Evolutionary conservation across 1,140 invertebrate genomes (phyloP).

Genomic region (Ptiloglossa arizonensis): DNA sequence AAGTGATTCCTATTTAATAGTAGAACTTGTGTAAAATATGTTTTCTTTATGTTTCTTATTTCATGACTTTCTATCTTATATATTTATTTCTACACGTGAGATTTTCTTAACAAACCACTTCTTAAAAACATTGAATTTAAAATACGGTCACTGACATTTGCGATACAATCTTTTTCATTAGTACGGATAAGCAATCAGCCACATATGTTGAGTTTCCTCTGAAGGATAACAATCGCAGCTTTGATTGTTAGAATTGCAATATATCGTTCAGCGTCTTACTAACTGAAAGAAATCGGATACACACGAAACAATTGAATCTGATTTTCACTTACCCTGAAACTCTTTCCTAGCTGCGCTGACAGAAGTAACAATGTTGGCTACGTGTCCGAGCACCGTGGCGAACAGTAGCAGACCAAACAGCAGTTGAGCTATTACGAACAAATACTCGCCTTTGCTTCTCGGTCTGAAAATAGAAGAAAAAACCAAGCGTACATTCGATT

Average conservation of each 20-base stretch:
- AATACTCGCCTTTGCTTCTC: slow-evolving; percentile 93
- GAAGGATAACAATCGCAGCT: background rate
- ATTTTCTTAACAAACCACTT: background rate
- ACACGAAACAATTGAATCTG: slow-evolving; percentile 20
- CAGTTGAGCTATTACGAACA: slow-evolving; percentile 94
- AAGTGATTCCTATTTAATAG: no score
- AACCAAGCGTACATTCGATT: no score
- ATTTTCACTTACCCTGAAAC: slow-evolving; percentile 92
- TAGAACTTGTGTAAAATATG: no score
- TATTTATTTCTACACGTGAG: no score
- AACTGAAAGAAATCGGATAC: background rate
- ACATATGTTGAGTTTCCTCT: background rate
- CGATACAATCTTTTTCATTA: background rate
- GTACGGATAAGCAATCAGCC: background rate
- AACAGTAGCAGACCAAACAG: slow-evolving; percentile 95
- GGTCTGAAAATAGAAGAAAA: slow-evolving; percentile 82
- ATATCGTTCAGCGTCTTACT: background rate
- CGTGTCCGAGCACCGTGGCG: slow-evolving; percentile 95
- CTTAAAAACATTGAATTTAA: background rate
- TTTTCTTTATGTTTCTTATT: no score
- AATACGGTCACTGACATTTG: background rate
- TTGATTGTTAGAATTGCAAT: no score
- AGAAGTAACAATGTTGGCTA: slow-evolving; percentile 97
- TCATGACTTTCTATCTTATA: no score
- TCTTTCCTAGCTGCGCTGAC: slow-evolving; percentile 96